phyloP scores from a whole-genome alignment of 2,797 vertebrate species.

The Urophycis tenuis region DNA sequence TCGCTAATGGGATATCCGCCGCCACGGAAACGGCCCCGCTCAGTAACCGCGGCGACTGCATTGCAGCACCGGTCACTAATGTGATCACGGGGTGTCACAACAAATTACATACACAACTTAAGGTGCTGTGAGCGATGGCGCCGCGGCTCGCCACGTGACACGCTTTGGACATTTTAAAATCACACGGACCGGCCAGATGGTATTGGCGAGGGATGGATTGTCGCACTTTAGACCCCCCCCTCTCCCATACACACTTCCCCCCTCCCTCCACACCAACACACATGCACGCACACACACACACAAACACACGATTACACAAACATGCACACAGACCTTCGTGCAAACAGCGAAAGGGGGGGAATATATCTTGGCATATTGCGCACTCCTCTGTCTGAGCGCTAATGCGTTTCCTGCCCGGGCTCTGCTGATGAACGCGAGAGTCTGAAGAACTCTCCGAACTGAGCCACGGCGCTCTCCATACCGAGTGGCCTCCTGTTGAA shows the following conservation, averaged over 20 bases:
- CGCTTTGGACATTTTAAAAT: background rate
- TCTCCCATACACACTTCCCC: too few species aligned
- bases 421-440: too few species aligned
- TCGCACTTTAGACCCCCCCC: background rate
- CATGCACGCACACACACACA: background rate
- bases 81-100: background rate
- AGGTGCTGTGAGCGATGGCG: background rate
- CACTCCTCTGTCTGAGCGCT: too few species aligned
- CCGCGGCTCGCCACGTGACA: background rate
- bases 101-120: background rate
- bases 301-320: too few species aligned
- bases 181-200: constrained; percentile 8
- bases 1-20: constrained; percentile 19
- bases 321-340: too few species aligned
- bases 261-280: too few species aligned
- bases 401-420: too few species aligned
- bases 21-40: constrained; percentile 11
- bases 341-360: too few species aligned
- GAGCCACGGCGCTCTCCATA: too few species aligned
- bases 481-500: too few species aligned
- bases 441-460: too few species aligned
- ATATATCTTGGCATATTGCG: too few species aligned
- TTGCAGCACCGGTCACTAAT: background rate
- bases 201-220: background rate
- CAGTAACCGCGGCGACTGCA: constrained; percentile 16